Evolutionary conservation across 2,888 invertebrate species (phyloP), one percentile per base, ranked within the genome.

Genomic region (Himalopsyche anomala): DNA sequence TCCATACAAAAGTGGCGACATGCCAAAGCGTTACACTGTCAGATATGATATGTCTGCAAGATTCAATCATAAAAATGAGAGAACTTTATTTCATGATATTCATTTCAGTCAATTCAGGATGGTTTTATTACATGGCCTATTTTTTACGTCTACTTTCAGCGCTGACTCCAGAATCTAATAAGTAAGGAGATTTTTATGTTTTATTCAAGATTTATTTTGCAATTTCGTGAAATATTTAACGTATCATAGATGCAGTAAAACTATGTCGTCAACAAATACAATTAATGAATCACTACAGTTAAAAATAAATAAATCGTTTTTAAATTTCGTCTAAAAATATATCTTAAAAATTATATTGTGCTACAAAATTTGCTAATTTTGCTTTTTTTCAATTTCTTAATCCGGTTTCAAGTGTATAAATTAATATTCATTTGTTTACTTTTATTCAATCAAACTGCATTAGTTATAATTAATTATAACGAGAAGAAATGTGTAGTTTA

Each of bases 11-110:
- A 74, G 36, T 74, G 74, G 74, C 74, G 74, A 36, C 74, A 74
- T 74, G 74, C 74, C 74, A 74, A 74, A 74, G 74, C 74, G 74
- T 74, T 74, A 74, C 74, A 74, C 38, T 74, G 74, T 74, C 74
- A 74, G 74, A 74, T 74, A 74, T 74, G 74, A 74, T 74, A 74
- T 74, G 74, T 74, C 74, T 74, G 74, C 74, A 74, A 74, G 74
- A 74, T 74, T 74, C 74, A 74, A 74, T 74, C 74, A 74, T 74
- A 74, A 74, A 74, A 74, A 74, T 74, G 74, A 74, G 74, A 74
- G 74, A 74, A 74, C 74, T 74, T 74, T 74, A 74, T 74, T 74
- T 74, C 74, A 74, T 74, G 74, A 74, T 74, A 74, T 74, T 74
- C 74, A 74, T 74, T 74, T 74, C 74, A 74, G 74, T 74, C 74